Percentiles rank a stretch among this genome's conserved stretches.
Evolutionary conservation across 1,140 invertebrate genomes (phyloP).

Genomic region (Drosophila serrata): DNA sequence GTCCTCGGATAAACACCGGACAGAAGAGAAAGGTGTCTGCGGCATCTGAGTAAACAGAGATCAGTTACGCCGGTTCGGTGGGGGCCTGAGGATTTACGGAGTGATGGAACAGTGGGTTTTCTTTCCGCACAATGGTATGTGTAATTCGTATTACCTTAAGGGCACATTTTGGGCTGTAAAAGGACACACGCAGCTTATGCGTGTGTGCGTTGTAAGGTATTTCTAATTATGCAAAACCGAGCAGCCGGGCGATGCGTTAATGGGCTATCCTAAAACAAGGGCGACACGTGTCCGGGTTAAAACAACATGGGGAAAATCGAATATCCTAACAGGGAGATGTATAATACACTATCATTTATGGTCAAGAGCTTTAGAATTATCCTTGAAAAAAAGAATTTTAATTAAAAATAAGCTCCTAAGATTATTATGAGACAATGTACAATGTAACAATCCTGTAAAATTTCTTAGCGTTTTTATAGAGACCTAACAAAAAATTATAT

Average conservation of each 20-base stretch:
- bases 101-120: conserved; percentile 7
- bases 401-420: not conserved
- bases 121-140: conserved; percentile 41
- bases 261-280: conserved; percentile 28
- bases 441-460: no score
- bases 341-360: not conserved
- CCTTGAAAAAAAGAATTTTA: not conserved
- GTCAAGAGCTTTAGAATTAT: not conserved
- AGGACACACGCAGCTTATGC: conserved; percentile 25
- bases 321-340: not conserved
- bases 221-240: conserved; percentile 58
- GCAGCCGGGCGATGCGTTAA: conserved; percentile 49
- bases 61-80: conserved; percentile 32
- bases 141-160: conserved; percentile 47
- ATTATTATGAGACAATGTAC: no score
- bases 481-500: not conserved
- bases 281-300: conserved; percentile 26
- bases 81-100: conserved; percentile 5
- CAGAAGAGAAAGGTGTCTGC: conserved; percentile 24
- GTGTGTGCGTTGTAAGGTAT: conserved; percentile 26
- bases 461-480: not conserved
- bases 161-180: conserved; percentile 27
- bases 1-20: conserved; percentile 15
- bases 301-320: not conserved
- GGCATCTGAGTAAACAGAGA: conserved; percentile 59